A percentile compares a stretch with the other conserved stretches of the same genome.
These are phyloP conservation scores for Willowsia nigromaculata DNA, from an alignment of 2,888 invertebrate species.

Conservation along the genomic window DNA sequence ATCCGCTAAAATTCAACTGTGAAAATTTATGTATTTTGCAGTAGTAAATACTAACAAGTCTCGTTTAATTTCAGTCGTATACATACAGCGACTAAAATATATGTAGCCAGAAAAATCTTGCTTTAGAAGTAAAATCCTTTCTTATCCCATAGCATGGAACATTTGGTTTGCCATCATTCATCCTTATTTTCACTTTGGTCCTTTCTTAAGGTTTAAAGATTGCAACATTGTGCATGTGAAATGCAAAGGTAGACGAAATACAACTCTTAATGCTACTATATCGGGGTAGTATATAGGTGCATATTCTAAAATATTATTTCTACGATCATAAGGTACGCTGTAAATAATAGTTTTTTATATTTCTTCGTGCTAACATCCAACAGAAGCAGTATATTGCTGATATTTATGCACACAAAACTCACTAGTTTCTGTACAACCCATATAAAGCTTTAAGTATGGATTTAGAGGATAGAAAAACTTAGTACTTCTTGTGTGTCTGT, in stretches of 20 bases:
- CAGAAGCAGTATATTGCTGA: not conserved
- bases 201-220: not conserved
- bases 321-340: too few relatives aligned
- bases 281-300: too few relatives aligned
- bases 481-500: slow-evolving; percentile 18
- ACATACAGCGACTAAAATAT: too few relatives aligned
- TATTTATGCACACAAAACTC: not conserved
- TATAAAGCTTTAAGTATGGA: slow-evolving; percentile 4
- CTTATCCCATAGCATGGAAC: slow-evolving; percentile 47
- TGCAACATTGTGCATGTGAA: not conserved
- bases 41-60: too few relatives aligned
- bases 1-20: too few relatives aligned
- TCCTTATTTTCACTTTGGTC: slow-evolving; percentile 43
- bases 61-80: too few relatives aligned
- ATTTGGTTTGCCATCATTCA: slow-evolving; percentile 50
- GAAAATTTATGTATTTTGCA: too few relatives aligned
- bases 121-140: slow-evolving; percentile 19
- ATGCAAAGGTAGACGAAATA: not conserved
- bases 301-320: too few relatives aligned
- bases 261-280: too few relatives aligned
- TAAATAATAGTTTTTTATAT: not conserved
- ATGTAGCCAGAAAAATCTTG: too few relatives aligned
- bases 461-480: slow-evolving; percentile 30
- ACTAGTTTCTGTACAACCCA: not conserved
- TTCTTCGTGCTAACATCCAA: not conserved